A percentile compares a stretch with the other conserved stretches of the same genome.
Conservation (phyloP, 2,888 invertebrate species). For the Mamestra brassicae region DNA sequence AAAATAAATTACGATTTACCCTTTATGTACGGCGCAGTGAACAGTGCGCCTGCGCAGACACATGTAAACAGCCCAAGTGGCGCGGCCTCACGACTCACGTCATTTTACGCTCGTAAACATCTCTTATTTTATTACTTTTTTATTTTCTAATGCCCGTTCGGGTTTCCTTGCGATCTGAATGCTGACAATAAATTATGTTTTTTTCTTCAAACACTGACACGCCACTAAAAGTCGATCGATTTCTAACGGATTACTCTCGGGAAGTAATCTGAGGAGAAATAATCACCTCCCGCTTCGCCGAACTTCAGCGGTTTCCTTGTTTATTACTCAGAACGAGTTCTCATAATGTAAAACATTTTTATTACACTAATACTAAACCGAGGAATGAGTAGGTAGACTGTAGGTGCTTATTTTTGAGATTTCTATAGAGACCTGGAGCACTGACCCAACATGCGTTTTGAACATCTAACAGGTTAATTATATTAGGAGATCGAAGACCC, state of each 20-base stretch:
- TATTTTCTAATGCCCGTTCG: constrained; percentile 89
- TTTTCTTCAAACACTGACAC: constrained; percentile 90
- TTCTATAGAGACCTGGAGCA: constrained; percentile 28
- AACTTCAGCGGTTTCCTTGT: constrained; percentile 88
- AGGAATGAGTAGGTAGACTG: constrained; percentile 45
- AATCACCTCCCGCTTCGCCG: constrained; percentile 87
- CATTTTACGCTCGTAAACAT: constrained; percentile 90
- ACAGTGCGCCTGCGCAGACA: constrained; percentile 73
- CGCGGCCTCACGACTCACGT: constrained; percentile 85
- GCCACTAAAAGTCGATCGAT: constrained; percentile 90
- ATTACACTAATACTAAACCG: constrained; percentile 62
- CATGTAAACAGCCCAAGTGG: constrained; percentile 83
- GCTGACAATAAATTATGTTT: constrained; percentile 90
- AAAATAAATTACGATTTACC: constrained; percentile 86
- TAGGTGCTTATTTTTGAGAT: constrained; percentile 41
- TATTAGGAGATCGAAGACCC: too few species aligned
- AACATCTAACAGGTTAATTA: not conserved
- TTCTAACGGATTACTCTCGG: constrained; percentile 90
- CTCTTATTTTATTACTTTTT: constrained; percentile 89
- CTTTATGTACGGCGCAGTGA: constrained; percentile 76
- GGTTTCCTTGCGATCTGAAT: constrained; percentile 89
- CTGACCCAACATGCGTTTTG: not conserved
- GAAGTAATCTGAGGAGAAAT: constrained; percentile 87
- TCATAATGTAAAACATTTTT: constrained; percentile 73
- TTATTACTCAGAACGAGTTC: constrained; percentile 87